Evolutionary conservation across 2,888 invertebrate genomes (phyloP).

Genomic region (Lapara coniferarum): DNA sequence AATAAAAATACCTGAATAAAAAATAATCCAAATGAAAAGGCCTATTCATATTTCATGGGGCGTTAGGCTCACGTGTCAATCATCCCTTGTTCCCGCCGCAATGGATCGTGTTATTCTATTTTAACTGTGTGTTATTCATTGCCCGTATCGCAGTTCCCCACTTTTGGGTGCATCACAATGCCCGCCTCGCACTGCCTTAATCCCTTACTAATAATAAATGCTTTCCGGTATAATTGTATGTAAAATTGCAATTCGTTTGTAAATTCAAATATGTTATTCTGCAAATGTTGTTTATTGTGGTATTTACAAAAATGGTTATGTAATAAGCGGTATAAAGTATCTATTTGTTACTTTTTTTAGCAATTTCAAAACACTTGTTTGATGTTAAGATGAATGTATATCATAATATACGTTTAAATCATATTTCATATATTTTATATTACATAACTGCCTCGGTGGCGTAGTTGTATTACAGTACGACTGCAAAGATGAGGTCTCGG

Average conservation of each 20-base stretch:
- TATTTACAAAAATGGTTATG: too few relatives aligned
- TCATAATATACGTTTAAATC: too few relatives aligned
- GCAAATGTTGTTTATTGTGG: not conserved
- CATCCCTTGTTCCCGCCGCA: slow-evolving; percentile 68
- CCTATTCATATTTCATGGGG: slow-evolving; percentile 63
- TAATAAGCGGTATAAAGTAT: too few relatives aligned
- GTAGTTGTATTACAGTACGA: too few relatives aligned
- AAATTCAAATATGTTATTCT: not conserved
- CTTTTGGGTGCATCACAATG: slow-evolving; percentile 62
- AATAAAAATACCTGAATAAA: slow-evolving; percentile 72
- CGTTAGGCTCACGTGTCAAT: slow-evolving; percentile 79
- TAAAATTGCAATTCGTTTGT: slow-evolving; percentile 22
- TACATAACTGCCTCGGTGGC: too few relatives aligned
- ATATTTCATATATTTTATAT: too few relatives aligned
- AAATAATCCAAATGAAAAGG: slow-evolving; percentile 56
- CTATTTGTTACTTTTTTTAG: not conserved
- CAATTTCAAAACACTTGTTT: not conserved
- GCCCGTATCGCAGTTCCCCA: slow-evolving; percentile 69
- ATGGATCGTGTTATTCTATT: slow-evolving; percentile 77
- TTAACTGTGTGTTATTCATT: slow-evolving; percentile 76
- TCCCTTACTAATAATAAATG: slow-evolving; percentile 56
- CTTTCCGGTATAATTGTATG: slow-evolving; percentile 44
- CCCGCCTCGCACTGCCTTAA: slow-evolving; percentile 55
- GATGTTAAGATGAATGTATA: not conserved
- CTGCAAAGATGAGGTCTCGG: too few relatives aligned